Evolutionary conservation across 2,797 vertebrate species (phyloP), one percentile per base, ranked within the genome.

Genomic region (Vespertilio murinus): DNA sequence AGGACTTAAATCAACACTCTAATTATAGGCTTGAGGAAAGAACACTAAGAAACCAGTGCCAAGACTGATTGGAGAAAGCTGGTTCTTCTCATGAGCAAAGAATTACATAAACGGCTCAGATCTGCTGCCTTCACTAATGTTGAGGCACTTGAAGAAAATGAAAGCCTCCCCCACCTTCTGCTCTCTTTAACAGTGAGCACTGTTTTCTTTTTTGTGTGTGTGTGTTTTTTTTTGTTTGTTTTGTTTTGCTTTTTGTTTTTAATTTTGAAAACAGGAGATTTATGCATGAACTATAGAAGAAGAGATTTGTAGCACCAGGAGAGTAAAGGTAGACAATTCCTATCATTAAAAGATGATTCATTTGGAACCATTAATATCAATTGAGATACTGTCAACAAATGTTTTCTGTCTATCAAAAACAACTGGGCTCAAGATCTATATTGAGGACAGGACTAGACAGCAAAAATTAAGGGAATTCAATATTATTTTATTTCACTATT

Each of bases 271-370:
- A 61, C n/a, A 90, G 49, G 94, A 96, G 90, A 85, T 52, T 90
- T 94, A 35, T 93, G 91, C 90, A 84, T 77, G 94, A 83, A 59
- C 23, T 56, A 89, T 20, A 96, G 4, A 93, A 45, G 65, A 92
- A 96, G 92, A 93, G 92, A 94, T 33, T 22, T 67, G 67, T 92
- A 96, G 88, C 81, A 95, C 64, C 82, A 88, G 83, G 69, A 92
- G 87, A 94, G 87, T 97, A 97, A 96, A 97, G 85, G 69, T 2
- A 85, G 90, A 96, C 35, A 94, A 80, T 97, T 91, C 74, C 97
- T 95, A 87, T 97, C 94, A 95, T 92, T 97, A 96, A 95, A 88
- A 97, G 94, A 97, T 96, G 95, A 94, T 96, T 97, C 93, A 95
- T 95, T 97, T 94, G 94, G 8, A 78, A 92, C 88, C 88, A 98